Conservation (phyloP, 2,113 vertebrate genomes). For the Platichthys flesus region DNA sequence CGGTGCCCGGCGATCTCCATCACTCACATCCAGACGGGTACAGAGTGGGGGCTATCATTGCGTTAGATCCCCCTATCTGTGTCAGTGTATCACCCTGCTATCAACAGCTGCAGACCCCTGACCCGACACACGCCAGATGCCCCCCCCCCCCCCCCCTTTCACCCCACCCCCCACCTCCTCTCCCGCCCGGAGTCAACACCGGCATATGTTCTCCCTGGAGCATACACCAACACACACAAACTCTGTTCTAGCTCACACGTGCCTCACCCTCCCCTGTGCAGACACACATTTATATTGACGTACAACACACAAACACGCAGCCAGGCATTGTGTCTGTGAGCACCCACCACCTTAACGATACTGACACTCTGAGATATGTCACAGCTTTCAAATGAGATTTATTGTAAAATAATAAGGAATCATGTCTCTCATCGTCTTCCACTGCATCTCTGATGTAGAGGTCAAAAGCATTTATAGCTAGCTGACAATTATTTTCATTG, state of each 20-base stretch:
- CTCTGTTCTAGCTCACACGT: constrained; percentile 55
- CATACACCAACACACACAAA: constrained; percentile 59
- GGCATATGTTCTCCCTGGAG: constrained; percentile 74
- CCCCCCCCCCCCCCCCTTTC: constrained; percentile 18
- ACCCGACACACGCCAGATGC: constrained; percentile 76
- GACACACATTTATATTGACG: constrained; percentile 26
- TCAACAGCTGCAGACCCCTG: constrained; percentile 77
- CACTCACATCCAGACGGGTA: constrained; percentile 42
- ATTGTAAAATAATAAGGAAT: no score
- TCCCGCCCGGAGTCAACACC: constrained; percentile 54
- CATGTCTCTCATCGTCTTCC: no score
- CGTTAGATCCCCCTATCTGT: constrained; percentile 47
- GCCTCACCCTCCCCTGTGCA: constrained; percentile 40
- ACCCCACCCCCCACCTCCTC: constrained; percentile 7
- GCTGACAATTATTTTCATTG: no score
- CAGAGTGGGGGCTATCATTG: constrained; percentile 19
- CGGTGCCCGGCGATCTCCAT: constrained; percentile 29
- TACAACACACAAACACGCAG: constrained; percentile 27
- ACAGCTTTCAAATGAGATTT: neutral
- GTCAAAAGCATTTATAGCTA: no score
- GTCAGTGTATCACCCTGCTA: constrained; percentile 63
- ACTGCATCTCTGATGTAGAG: no score
- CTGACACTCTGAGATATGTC: constrained; percentile 1
- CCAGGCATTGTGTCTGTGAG: constrained; percentile 20
- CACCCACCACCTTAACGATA: neutral